These are phyloP conservation scores for Thunnus maccoyii DNA, from an alignment of 2,113 vertebrate species.

Conservation along the genomic window DNA sequence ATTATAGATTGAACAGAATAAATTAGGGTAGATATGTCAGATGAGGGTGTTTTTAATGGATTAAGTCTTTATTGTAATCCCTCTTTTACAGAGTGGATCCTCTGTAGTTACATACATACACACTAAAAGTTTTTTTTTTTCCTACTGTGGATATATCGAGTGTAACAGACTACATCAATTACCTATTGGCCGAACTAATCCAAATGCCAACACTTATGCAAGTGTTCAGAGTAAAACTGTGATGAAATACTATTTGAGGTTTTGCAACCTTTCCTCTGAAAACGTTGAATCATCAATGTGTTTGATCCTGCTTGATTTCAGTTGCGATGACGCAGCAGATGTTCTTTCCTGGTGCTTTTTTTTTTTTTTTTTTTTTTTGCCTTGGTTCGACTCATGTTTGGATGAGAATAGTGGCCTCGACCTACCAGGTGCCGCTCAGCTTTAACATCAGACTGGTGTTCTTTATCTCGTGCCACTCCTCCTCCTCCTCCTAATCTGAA, in stretches of 20 bases:
- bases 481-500: conserved; percentile 19
- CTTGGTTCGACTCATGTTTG: conserved; percentile 58
- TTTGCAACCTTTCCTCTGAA: conserved; percentile 10
- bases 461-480: conserved; percentile 30
- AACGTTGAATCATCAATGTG: neutral
- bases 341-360: conserved; percentile 1
- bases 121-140: neutral
- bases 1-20: neutral
- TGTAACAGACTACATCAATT: neutral
- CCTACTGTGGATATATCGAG: neutral
- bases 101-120: neutral
- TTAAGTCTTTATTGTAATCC: too few relatives aligned
- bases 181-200: neutral
- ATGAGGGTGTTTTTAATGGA: too few relatives aligned
- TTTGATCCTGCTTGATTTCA: conserved; percentile 5
- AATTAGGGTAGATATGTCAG: neutral
- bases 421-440: conserved; percentile 45
- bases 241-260: neutral
- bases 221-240: conserved; percentile 8
- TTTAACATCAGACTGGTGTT: conserved; percentile 24
- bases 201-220: conserved; percentile 1
- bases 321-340: conserved; percentile 9
- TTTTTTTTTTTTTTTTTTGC: conserved; percentile 28
- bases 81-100: neutral
- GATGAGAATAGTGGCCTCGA: conserved; percentile 50